Evolutionary conservation across 2,113 vertebrate genomes (phyloP).

Genomic region (Casuarius casuarius): DNA sequence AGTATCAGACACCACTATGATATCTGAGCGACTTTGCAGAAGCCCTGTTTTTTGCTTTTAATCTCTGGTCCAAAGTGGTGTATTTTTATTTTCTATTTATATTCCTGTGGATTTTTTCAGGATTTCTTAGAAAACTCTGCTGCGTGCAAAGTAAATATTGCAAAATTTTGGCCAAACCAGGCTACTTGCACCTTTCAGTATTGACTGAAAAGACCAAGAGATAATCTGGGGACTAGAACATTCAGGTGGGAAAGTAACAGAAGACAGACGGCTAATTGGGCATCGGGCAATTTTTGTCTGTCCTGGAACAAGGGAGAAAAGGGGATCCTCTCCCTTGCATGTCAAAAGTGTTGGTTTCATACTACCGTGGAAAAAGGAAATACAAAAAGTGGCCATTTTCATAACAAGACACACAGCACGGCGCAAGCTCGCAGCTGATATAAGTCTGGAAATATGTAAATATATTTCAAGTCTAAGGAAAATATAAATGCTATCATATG

Average conservation of each 20-base stretch:
- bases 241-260: neutral
- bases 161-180: neutral
- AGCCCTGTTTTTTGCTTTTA: neutral
- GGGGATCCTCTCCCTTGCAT: neutral
- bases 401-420: neutral
- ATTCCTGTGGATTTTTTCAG: neutral
- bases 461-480: neutral
- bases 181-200: neutral
- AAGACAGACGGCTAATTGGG: neutral
- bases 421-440: neutral
- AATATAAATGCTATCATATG: neutral
- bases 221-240: neutral
- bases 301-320: neutral
- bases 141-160: neutral
- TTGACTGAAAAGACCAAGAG: neutral
- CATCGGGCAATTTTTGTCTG: neutral
- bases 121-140: neutral
- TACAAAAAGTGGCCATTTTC: neutral
- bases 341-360: rapidly evolving
- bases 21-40: neutral
- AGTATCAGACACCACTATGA: slow-evolving; percentile 9
- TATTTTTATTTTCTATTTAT: neutral
- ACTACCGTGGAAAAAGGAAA: neutral
- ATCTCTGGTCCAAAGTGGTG: neutral
- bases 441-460: neutral